Conservation (phyloP, 1,140 invertebrate species). For the Atopsyche davidsoni region DNA sequence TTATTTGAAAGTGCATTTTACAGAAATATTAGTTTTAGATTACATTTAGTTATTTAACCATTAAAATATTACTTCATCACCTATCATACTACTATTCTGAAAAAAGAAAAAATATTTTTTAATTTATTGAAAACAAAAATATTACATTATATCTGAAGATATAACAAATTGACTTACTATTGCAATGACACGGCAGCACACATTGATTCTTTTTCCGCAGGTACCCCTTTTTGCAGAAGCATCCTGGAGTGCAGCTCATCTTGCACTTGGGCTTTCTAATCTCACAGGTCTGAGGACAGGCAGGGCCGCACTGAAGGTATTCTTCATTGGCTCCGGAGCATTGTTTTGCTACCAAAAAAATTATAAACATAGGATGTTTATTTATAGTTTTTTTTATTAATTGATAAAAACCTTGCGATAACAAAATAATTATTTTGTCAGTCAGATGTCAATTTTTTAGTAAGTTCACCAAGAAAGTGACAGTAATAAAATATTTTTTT, state of each 20-base stretch:
- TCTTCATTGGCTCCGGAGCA: conserved; percentile 1
- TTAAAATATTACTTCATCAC: no score
- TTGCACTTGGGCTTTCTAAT: background rate
- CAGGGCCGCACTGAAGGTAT: background rate
- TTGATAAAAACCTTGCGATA: no score
- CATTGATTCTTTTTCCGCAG: background rate
- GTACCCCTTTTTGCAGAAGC: conserved; percentile 4
- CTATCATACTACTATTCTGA: no score
- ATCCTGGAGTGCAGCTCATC: background rate
- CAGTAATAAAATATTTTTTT: no score
- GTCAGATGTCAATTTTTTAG: no score
- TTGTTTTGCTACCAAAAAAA: no score
- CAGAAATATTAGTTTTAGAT: conserved; percentile 11
- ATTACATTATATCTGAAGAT: background rate
- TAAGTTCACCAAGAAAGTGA: no score
- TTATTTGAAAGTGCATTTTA: background rate
- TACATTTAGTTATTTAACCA: no score
- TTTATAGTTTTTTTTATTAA: no score
- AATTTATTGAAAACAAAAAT: background rate
- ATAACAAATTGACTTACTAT: background rate
- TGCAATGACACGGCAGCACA: background rate
- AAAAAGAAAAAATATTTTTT: background rate
- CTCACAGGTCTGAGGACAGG: background rate
- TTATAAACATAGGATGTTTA: no score
- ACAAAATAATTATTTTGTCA: no score